Evolutionary conservation across 2,888 invertebrate species (phyloP).

Genomic region (Aspidiotus rigidus): DNA sequence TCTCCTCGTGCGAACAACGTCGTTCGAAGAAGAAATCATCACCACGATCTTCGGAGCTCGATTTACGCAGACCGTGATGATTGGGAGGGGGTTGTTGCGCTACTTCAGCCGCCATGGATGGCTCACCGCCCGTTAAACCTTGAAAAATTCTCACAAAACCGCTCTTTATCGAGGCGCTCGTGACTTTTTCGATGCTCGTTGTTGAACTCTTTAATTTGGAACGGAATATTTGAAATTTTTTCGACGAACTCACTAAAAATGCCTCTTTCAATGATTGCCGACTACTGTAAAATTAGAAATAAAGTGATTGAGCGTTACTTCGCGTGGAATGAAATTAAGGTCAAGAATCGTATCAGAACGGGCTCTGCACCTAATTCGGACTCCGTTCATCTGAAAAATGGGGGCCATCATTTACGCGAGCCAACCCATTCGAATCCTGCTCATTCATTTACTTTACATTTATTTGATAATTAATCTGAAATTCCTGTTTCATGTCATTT

Average conservation of each 20-base stretch:
- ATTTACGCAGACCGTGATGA: conserved; percentile 34
- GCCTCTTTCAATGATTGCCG: conserved; percentile 59
- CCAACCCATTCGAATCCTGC: too few relatives aligned
- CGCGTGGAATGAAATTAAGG: too few relatives aligned
- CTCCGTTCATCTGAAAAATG: too few relatives aligned
- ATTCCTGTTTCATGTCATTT: too few relatives aligned
- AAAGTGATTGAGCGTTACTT: too few relatives aligned
- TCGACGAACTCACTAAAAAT: conserved; percentile 63
- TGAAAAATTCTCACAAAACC: conserved; percentile 76
- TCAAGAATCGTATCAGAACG: too few relatives aligned
- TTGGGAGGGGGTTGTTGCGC: conserved; percentile 36
- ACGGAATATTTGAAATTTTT: conserved; percentile 65
- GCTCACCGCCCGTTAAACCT: conserved; percentile 52
- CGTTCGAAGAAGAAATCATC: conserved; percentile 47
- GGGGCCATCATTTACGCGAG: too few relatives aligned
- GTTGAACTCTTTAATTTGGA: conserved; percentile 72
- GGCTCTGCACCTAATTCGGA: too few relatives aligned
- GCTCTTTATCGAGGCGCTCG: conserved; percentile 57
- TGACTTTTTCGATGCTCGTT: conserved; percentile 72
- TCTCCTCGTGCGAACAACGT: conserved; percentile 73
- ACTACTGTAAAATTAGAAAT: conserved; percentile 6
- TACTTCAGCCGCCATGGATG: conserved; percentile 36
- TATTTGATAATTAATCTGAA: too few relatives aligned
- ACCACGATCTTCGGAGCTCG: conserved; percentile 34
- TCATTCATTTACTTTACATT: too few relatives aligned